Conservation (phyloP, 2,797 vertebrate species). For the Poeciliopsis presidionis region DNA sequence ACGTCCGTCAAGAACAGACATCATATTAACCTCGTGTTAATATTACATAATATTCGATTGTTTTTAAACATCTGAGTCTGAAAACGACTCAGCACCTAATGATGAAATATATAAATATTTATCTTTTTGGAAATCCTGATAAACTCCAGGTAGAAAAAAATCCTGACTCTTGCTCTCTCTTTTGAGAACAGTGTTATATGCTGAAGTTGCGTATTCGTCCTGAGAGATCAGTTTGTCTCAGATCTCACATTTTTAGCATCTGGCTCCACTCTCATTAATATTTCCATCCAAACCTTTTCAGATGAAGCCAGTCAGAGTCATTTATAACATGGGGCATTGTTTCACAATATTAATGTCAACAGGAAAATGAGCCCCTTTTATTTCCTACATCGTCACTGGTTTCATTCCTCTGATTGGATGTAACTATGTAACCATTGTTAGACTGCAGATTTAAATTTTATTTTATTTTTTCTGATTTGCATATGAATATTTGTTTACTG, state of each 20-base stretch:
- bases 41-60: neutral
- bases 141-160: neutral
- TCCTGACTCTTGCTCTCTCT: neutral
- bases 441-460: neutral
- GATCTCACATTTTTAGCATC: neutral
- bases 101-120: neutral
- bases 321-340: neutral
- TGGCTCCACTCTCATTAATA: neutral
- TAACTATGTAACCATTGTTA: neutral
- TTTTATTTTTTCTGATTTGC: neutral
- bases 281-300: neutral
- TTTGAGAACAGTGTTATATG: neutral
- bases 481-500: conserved; percentile 5
- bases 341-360: neutral
- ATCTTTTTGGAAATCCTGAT: neutral
- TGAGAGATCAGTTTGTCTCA: neutral
- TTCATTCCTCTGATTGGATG: neutral
- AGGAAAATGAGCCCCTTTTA: neutral
- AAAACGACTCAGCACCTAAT: neutral
- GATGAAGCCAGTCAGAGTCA: neutral
- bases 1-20: too few species aligned
- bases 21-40: neutral
- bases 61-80: neutral
- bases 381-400: neutral
- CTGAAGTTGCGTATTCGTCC: neutral